Conservation (phyloP, 2,113 vertebrate species). For the Mandrillus leucophaeus region DNA sequence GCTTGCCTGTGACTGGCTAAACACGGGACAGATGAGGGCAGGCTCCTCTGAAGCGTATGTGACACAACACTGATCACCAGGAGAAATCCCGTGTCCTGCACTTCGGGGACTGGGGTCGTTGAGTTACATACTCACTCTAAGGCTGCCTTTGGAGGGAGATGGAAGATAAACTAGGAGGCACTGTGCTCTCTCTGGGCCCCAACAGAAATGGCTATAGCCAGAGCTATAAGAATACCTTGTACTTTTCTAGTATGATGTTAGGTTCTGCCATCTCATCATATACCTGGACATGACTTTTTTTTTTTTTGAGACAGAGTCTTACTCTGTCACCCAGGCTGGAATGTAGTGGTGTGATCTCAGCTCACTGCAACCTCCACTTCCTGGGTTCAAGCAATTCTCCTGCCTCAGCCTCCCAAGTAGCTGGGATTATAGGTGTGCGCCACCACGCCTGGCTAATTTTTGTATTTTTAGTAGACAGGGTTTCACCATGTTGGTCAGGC, state of each 20-base stretch:
- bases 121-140: neutral
- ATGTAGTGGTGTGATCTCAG: too few species aligned
- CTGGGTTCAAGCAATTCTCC: too few species aligned
- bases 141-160: neutral
- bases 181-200: neutral
- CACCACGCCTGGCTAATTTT: too few species aligned
- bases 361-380: too few species aligned
- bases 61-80: neutral
- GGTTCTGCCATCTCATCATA: neutral
- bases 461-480: too few species aligned
- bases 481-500: too few species aligned
- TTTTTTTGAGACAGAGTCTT: too few species aligned
- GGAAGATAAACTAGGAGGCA: neutral
- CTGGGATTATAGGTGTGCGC: too few species aligned
- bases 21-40: neutral
- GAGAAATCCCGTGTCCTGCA: neutral
- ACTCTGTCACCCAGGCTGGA: too few species aligned
- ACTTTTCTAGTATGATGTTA: neutral
- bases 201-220: neutral
- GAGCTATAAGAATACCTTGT: accelerated
- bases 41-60: neutral
- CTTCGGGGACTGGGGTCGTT: neutral
- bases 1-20: neutral
- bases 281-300: too few species aligned
- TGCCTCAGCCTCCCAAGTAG: too few species aligned